Evolutionary conservation across 1,140 invertebrate genomes (phyloP).

Genomic region (Protaetia brevitarsis): DNA sequence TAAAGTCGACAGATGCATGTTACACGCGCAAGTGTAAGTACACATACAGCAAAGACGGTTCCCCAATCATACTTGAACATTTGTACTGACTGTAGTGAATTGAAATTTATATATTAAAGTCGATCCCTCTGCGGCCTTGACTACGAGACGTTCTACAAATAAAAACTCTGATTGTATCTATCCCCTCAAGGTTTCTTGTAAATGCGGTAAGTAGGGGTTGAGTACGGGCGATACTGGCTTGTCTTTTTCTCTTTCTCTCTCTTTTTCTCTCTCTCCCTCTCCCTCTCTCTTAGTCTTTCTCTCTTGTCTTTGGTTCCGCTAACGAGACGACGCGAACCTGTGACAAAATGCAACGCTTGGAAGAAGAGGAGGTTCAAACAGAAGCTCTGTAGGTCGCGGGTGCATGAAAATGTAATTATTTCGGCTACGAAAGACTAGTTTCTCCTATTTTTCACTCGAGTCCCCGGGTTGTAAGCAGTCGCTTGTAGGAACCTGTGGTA

Average conservation of each 20-base stretch:
- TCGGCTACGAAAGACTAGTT: constrained; percentile 7
- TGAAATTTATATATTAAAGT: constrained; percentile 31
- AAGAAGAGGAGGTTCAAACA: neutral
- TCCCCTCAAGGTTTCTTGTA: constrained; percentile 25
- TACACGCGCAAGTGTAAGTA: neutral
- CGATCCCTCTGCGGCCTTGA: constrained; percentile 33
- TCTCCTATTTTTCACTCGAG: neutral
- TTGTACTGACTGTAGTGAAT: constrained; percentile 21
- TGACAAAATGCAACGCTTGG: constrained; percentile 1
- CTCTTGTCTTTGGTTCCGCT: constrained; percentile 29
- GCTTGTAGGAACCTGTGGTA: too few relatives aligned
- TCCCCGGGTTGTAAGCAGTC: neutral
- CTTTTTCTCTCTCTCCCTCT: neutral
- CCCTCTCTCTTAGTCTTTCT: neutral
- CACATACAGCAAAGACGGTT: neutral
- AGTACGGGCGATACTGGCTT: constrained; percentile 9
- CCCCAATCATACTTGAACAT: constrained; percentile 3
- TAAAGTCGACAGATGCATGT: neutral
- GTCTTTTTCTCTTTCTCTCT: neutral
- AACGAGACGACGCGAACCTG: constrained; percentile 12
- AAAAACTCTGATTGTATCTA: constrained; percentile 35
- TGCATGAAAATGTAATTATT: constrained; percentile 30
- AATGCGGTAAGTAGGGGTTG: constrained; percentile 19
- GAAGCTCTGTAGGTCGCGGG: constrained; percentile 5
- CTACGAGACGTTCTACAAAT: constrained; percentile 34